phyloP scores from a whole-genome alignment of 2,888 invertebrate species.

The Dasysyrphus tricinctus region DNA sequence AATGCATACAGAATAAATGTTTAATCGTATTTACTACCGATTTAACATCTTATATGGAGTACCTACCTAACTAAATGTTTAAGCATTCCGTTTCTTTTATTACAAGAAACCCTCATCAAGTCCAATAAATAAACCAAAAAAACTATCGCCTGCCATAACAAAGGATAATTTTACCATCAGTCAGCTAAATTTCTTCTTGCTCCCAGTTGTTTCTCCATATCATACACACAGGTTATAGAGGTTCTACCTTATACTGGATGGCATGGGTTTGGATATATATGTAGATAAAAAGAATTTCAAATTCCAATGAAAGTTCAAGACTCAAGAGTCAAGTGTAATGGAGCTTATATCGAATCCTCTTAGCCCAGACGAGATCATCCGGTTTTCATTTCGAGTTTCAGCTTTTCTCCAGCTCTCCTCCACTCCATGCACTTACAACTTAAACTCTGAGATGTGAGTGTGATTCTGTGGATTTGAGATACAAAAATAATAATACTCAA shows the following conservation, averaged over 20 bases:
- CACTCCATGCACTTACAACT: slow-evolving; percentile 58
- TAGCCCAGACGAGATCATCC: slow-evolving; percentile 60
- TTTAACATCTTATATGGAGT: background rate
- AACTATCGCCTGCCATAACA: slow-evolving; percentile 18
- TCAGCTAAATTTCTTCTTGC: background rate
- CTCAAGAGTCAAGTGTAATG: slow-evolving; percentile 62
- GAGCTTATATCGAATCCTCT: slow-evolving; percentile 66
- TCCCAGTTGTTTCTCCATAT: background rate
- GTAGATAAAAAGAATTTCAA: slow-evolving; percentile 34
- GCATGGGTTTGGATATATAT: background rate
- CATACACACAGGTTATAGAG: background rate
- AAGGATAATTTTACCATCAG: slow-evolving; percentile 28
- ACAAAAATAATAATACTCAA: slow-evolving; percentile 25
- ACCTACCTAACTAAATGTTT: background rate
- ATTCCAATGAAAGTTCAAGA: slow-evolving; percentile 39
- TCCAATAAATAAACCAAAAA: background rate
- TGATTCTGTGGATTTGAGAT: slow-evolving; percentile 22
- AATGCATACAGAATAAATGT: background rate
- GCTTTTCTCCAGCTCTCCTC: slow-evolving; percentile 23
- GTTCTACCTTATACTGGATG: background rate
- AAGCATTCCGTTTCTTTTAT: background rate
- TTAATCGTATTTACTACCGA: background rate
- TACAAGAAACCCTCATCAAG: background rate
- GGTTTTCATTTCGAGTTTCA: slow-evolving; percentile 53
- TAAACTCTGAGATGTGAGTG: background rate